Conservation (phyloP, 2,797 vertebrate species). For the Sibirionetta formosa region DNA sequence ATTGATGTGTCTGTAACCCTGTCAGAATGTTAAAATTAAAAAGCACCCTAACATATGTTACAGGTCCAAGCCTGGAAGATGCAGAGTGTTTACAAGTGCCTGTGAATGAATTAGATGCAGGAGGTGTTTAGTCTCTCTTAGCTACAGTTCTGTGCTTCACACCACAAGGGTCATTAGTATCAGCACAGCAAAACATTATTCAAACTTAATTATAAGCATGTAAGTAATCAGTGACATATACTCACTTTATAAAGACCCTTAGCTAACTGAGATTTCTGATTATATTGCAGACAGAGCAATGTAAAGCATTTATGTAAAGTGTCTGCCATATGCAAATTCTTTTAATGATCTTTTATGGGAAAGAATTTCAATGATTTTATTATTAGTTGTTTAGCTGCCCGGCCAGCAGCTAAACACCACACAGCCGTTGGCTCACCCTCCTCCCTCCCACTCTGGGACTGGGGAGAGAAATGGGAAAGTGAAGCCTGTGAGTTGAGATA, state of each 20-base stretch:
- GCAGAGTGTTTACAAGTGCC: background rate
- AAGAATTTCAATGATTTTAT: background rate
- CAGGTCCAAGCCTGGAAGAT: background rate
- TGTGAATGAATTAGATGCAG: background rate
- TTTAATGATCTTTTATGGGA: background rate
- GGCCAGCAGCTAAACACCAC: no score
- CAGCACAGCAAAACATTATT: constrained; percentile 11
- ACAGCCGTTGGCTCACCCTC: no score
- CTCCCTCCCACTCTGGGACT: no score
- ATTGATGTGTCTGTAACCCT: background rate
- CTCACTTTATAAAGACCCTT: background rate
- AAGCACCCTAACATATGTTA: background rate
- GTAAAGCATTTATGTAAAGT: constrained; percentile 9
- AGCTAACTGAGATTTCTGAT: constrained; percentile 2
- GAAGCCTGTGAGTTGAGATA: no score
- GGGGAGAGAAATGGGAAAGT: no score
- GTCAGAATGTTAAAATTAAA: background rate
- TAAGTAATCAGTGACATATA: background rate
- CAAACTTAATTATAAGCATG: background rate
- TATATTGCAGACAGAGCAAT: background rate
- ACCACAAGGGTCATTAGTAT: constrained; percentile 20
- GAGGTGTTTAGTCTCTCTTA: background rate
- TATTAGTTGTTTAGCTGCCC: background rate
- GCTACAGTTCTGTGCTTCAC: background rate
- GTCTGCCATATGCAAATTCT: background rate